A percentile compares a stretch with the other conserved stretches of the same genome.
These are phyloP conservation scores for Gallinago jamesoni DNA, from an alignment of 2,113 vertebrate genomes.

Conservation along the genomic window DNA sequence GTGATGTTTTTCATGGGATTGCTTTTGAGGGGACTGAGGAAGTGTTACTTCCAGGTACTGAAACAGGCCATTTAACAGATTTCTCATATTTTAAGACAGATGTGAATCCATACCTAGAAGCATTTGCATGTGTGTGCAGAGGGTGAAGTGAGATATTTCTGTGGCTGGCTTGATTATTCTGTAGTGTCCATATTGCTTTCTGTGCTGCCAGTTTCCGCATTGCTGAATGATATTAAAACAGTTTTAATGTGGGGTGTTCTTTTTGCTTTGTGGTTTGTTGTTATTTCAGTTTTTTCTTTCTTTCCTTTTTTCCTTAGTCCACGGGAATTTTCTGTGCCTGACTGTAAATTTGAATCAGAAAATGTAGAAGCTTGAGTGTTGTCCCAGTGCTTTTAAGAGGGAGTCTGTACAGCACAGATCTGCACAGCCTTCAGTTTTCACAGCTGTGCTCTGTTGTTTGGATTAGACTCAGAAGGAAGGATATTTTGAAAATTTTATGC, in stretches of 20 bases:
- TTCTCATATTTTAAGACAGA: not conserved
- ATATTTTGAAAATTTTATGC: slow-evolving; percentile 29
- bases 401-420: not conserved
- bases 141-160: not conserved
- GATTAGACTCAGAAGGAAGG: slow-evolving; percentile 44
- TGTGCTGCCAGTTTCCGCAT: not conserved
- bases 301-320: not conserved
- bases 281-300: not conserved
- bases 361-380: not conserved
- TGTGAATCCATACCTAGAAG: not conserved
- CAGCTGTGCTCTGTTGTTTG: slow-evolving; percentile 63
- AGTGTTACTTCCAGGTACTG: not conserved
- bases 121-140: not conserved
- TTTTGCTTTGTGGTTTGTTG: not conserved
- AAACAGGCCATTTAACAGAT: not conserved
- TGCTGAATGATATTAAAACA: not conserved
- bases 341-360: not conserved
- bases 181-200: not conserved
- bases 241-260: not conserved
- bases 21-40: not conserved
- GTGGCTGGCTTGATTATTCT: not conserved
- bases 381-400: not conserved
- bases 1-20: not conserved
- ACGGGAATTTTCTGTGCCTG: not conserved
- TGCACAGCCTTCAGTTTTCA: slow-evolving; percentile 40